Percentiles rank a stretch among this genome's conserved stretches.
Evolutionary conservation across 2,797 vertebrate species (phyloP).

Genomic region (Triplophysa yarkandensis): DNA sequence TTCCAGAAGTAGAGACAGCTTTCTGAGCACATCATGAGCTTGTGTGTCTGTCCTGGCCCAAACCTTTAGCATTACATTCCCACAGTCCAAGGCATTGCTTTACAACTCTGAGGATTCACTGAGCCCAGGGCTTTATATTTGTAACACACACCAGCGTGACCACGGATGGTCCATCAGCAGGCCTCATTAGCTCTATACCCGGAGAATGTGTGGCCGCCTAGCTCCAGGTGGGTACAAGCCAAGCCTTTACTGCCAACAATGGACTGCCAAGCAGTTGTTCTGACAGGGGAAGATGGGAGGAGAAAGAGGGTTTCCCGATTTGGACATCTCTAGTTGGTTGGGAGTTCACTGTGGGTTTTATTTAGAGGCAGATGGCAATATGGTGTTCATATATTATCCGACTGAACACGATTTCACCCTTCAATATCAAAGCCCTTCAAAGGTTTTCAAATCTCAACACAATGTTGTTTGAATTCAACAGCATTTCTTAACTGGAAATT

Average conservation of each 20-base stretch:
- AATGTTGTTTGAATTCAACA: not conserved
- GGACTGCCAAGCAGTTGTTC: constrained; percentile 79
- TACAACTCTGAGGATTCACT: constrained; percentile 78
- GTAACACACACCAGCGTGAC: constrained; percentile 83
- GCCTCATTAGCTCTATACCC: constrained; percentile 82
- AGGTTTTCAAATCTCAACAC: not conserved
- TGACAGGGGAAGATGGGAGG: constrained; percentile 72
- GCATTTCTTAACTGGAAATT: constrained; percentile 10
- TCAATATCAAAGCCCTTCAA: constrained; percentile 26
- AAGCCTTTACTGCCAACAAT: constrained; percentile 80
- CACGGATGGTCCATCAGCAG: constrained; percentile 73
- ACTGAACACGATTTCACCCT: not conserved
- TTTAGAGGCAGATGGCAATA: constrained; percentile 25
- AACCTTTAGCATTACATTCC: constrained; percentile 66
- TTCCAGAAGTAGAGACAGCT: constrained; percentile 44
- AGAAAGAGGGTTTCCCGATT: constrained; percentile 62
- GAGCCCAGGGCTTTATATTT: constrained; percentile 80
- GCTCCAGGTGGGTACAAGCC: constrained; percentile 79
- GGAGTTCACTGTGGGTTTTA: constrained; percentile 54
- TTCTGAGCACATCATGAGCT: constrained; percentile 61
- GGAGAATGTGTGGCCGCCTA: constrained; percentile 82
- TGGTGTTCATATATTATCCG: constrained; percentile 25
- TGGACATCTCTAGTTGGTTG: constrained; percentile 72
- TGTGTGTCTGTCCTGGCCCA: constrained; percentile 66
- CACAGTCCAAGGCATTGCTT: constrained; percentile 81